Conservation (phyloP, 2,888 invertebrate genomes). For the Drosophila yooni region DNA sequence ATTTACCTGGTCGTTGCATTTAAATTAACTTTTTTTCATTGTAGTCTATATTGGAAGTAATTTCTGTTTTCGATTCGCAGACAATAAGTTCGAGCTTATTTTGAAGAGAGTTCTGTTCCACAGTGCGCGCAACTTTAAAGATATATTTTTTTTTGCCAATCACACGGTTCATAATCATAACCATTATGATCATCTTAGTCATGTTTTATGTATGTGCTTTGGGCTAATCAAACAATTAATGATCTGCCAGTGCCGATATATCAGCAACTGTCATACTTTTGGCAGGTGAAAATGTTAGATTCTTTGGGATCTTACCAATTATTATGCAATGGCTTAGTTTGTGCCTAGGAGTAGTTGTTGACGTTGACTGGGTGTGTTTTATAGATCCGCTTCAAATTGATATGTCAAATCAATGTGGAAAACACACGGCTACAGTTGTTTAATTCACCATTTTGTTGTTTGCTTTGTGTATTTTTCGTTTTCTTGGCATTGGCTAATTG, state of each 20-base stretch:
- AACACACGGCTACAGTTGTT: neutral
- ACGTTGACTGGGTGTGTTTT: constrained; percentile 18
- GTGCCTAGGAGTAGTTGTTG: neutral
- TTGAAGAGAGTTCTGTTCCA: constrained; percentile 19
- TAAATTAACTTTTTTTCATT: neutral
- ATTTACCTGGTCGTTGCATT: neutral
- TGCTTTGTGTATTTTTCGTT: constrained; percentile 1
- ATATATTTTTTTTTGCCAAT: constrained; percentile 35
- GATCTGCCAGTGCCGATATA: constrained; percentile 39
- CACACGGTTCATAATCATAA: constrained; percentile 36
- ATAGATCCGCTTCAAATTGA: constrained; percentile 18
- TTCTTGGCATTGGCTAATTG: constrained; percentile 59
- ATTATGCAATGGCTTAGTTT: constrained; percentile 31
- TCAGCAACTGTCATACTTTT: constrained; percentile 26
- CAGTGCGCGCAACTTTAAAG: constrained; percentile 38
- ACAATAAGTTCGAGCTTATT: neutral
- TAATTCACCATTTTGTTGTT: constrained; percentile 4
- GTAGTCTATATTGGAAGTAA: neutral
- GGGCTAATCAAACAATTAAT: constrained; percentile 67
- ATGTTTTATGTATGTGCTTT: constrained; percentile 72
- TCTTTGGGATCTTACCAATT: constrained; percentile 45
- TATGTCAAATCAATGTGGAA: constrained; percentile 13
- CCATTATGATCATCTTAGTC: constrained; percentile 45
- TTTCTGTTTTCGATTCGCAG: neutral
- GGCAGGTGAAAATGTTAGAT: constrained; percentile 56